phyloP scores from a whole-genome alignment of 1,140 invertebrate genomes.

The Plodia interpunctella region DNA sequence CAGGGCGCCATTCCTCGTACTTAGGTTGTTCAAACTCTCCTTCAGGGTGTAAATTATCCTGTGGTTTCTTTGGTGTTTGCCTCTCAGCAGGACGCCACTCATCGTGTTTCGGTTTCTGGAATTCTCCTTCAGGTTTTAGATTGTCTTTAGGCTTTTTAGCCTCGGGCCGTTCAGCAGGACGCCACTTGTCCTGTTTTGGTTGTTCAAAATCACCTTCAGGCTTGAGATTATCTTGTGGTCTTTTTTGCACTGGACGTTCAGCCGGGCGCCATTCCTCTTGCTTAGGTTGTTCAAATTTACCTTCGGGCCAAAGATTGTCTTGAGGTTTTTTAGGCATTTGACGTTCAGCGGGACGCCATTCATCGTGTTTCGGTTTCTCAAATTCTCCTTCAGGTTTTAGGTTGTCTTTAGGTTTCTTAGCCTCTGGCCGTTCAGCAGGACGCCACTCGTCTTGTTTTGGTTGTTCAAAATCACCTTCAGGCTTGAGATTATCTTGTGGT shows the following conservation, averaged over 20 bases:
- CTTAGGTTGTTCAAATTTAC: constrained; percentile 79
- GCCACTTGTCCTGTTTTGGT: constrained; percentile 68
- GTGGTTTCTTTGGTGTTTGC: constrained; percentile 52
- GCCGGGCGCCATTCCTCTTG: constrained; percentile 71
- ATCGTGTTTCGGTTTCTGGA: constrained; percentile 71
- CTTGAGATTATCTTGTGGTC: constrained; percentile 77
- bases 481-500: constrained; percentile 73
- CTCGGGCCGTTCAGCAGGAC: constrained; percentile 78
- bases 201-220: constrained; percentile 82
- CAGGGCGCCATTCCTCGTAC: constrained; percentile 57
- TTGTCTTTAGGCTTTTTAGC: constrained; percentile 71
- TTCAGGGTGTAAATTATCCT: constrained; percentile 77
- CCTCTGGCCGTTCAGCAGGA: constrained; percentile 51
- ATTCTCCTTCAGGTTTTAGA: constrained; percentile 77
- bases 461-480: constrained; percentile 81
- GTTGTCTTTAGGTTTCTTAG: constrained; percentile 69
- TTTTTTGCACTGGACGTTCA: constrained; percentile 75
- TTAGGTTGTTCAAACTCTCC: constrained; percentile 74
- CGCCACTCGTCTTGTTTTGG: constrained; percentile 65
- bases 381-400: constrained; percentile 77
- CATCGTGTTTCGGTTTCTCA: constrained; percentile 49
- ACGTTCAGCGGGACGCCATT: constrained; percentile 62
- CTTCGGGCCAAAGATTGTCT: constrained; percentile 81
- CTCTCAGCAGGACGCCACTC: constrained; percentile 61
- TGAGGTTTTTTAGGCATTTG: constrained; percentile 52